phyloP scores from a whole-genome alignment of 2,113 vertebrate genomes.

The Mesembrinibis cayennensis region DNA sequence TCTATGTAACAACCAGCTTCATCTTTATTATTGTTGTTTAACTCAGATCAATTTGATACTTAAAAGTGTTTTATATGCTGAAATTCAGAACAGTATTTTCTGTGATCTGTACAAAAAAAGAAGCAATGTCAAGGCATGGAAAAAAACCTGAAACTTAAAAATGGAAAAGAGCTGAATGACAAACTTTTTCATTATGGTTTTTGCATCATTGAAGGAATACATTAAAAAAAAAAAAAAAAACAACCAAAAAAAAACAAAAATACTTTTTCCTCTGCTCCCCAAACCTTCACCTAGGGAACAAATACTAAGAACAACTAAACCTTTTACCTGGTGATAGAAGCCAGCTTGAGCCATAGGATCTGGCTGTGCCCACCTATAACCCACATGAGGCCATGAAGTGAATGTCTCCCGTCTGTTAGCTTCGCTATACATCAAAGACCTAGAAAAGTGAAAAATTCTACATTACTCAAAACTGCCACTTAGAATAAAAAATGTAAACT shows the following conservation, averaged over 20 bases:
- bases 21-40: background rate
- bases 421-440: slow-evolving; percentile 98
- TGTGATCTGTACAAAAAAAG: background rate
- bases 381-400: slow-evolving; percentile 97
- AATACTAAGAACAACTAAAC: background rate
- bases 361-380: slow-evolving; percentile 98
- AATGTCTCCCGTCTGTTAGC: slow-evolving; percentile 98
- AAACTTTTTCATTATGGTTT: background rate
- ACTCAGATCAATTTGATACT: background rate
- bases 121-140: background rate
- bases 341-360: slow-evolving; percentile 99
- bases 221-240: background rate
- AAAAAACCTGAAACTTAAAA: background rate
- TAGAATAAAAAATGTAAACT: background rate
- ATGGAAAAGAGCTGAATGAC: background rate
- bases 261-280: background rate
- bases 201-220: background rate
- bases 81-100: background rate
- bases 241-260: background rate
- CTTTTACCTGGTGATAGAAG: slow-evolving; percentile 97
- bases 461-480: background rate
- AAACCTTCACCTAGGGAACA: background rate
- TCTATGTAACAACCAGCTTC: background rate
- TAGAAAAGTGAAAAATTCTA: slow-evolving; percentile 57
- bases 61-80: background rate